A percentile compares a stretch with the other conserved stretches of the same genome.
Conservation (phyloP, 2,113 vertebrate species). For the Hydropotes inermis region DNA sequence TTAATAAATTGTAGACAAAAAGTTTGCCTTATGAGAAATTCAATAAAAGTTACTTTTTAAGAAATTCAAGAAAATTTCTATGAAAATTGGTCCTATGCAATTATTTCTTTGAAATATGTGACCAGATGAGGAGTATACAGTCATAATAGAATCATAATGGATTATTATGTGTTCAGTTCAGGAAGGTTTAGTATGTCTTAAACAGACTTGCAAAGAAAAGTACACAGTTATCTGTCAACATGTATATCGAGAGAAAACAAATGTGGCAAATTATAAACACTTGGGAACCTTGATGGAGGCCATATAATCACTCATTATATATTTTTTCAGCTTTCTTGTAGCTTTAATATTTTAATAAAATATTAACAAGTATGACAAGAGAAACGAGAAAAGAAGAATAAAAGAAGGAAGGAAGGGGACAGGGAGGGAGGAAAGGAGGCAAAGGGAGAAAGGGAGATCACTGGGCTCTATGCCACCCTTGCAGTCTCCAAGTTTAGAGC, state of each 20-base stretch:
- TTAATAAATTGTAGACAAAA: background rate
- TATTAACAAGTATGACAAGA: background rate
- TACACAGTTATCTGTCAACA: background rate
- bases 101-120: background rate
- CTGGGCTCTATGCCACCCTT: rapidly evolving
- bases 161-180: background rate
- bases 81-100: background rate
- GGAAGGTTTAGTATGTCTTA: background rate
- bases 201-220: background rate
- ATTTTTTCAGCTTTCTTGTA: background rate
- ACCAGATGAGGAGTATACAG: background rate
- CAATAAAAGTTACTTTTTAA: background rate
- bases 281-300: background rate
- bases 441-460: background rate
- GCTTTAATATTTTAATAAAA: background rate
- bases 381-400: background rate
- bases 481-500: background rate
- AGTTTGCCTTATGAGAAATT: background rate
- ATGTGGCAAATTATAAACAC: background rate
- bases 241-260: background rate
- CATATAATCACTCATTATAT: background rate
- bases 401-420: background rate
- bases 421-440: background rate
- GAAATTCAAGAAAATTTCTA: background rate
- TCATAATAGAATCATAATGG: background rate